Conservation (phyloP, 2,888 invertebrate genomes). For the Scaptomyza polygonia region DNA sequence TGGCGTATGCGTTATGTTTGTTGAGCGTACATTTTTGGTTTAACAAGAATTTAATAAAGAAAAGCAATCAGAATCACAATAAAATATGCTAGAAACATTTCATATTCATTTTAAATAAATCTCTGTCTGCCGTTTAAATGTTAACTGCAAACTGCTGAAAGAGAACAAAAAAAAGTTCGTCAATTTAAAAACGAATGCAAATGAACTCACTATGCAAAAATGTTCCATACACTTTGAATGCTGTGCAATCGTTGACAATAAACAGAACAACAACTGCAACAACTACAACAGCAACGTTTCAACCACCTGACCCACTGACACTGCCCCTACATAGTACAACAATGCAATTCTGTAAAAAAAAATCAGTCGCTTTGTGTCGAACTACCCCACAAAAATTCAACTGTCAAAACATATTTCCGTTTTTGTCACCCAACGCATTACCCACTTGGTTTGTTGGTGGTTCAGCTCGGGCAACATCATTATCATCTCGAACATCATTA, state of each 20-base stretch:
- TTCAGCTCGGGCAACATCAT: slow-evolving; percentile 6
- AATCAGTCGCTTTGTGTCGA: slow-evolving; percentile 10
- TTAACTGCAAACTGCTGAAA: slow-evolving; percentile 1
- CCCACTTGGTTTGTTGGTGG: slow-evolving; percentile 18
- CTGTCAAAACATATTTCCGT: slow-evolving; percentile 75
- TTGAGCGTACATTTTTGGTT: too few relatives aligned
- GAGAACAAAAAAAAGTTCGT: neutral
- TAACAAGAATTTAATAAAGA: too few relatives aligned
- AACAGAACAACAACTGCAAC: slow-evolving; percentile 16
- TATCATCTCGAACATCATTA: slow-evolving; percentile 26
- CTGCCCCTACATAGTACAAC: slow-evolving; percentile 27
- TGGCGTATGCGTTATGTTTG: slow-evolving; percentile 35
- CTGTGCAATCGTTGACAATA: neutral
- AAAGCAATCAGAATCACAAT: too few relatives aligned
- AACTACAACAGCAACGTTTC: neutral
- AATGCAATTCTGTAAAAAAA: slow-evolving; percentile 10
- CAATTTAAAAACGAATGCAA: neutral
- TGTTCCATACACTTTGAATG: slow-evolving; percentile 12
- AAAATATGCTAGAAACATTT: too few relatives aligned
- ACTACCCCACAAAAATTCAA: slow-evolving; percentile 25
- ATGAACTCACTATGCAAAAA: slow-evolving; percentile 21
- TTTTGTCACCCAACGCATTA: slow-evolving; percentile 50
- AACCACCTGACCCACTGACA: slow-evolving; percentile 59
- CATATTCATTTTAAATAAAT: neutral
- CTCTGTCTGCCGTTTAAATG: neutral